phyloP scores from a whole-genome alignment of 2,113 vertebrate genomes.

The Erythrocercus mccallii region DNA sequence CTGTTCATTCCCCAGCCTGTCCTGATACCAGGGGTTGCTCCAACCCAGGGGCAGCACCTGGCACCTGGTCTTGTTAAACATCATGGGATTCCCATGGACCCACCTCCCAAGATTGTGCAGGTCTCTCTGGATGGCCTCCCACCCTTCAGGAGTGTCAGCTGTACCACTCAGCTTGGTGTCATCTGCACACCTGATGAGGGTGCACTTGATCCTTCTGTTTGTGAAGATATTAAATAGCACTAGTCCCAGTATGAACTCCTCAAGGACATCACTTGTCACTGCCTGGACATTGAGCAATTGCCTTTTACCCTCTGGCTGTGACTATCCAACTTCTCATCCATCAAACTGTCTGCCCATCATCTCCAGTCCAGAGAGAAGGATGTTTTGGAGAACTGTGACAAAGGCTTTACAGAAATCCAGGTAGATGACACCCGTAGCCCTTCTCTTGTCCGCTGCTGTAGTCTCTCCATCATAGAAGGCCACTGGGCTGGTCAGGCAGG shows the following conservation, averaged over 20 bases:
- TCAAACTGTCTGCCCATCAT: neutral
- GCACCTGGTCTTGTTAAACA: neutral
- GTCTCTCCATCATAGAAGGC: neutral
- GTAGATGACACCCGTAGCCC: neutral
- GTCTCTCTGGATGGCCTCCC: neutral
- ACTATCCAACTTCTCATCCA: neutral
- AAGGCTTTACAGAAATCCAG: neutral
- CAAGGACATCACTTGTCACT: neutral
- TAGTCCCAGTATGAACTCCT: accelerated
- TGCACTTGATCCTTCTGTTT: neutral
- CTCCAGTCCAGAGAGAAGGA: neutral
- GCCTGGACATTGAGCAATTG: neutral
- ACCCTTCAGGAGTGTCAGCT: neutral
- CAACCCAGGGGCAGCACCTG: neutral
- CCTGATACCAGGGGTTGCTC: accelerated
- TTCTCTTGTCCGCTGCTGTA: neutral
- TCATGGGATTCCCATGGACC: neutral
- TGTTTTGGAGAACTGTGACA: neutral
- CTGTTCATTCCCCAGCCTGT: neutral
- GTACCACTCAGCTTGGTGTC: neutral
- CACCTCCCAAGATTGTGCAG: neutral
- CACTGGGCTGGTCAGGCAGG: neutral
- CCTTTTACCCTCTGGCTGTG: neutral
- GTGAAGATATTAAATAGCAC: neutral
- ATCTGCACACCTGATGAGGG: neutral